Conservation (phyloP, 2,797 vertebrate species). For the Cryptoblepharus egeriae region DNA sequence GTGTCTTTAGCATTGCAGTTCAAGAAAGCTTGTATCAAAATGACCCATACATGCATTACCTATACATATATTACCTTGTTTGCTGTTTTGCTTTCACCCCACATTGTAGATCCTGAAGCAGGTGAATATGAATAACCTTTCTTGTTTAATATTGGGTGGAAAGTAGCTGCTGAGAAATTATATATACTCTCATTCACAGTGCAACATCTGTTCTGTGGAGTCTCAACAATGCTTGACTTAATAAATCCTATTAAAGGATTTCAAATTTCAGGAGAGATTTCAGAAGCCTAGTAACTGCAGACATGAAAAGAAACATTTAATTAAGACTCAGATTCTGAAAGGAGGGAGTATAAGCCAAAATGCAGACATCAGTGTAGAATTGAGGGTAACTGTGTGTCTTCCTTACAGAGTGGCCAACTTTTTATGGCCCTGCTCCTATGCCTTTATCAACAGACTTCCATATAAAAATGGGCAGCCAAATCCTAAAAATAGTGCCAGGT, state of each 20-base stretch:
- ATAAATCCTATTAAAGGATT: constrained; percentile 19
- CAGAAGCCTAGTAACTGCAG: neutral
- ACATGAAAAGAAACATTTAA: constrained; percentile 14
- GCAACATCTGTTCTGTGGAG: no score
- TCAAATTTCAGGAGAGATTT: neutral
- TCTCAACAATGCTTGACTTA: constrained; percentile 4
- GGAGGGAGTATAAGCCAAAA: constrained; percentile 16
- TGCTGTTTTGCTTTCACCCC: neutral
- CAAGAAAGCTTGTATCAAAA: no score
- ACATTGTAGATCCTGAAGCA: neutral
- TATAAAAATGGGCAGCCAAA: neutral
- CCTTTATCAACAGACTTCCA: neutral
- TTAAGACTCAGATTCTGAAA: constrained; percentile 25
- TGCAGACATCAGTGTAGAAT: neutral
- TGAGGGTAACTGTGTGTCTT: neutral
- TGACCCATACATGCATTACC: neutral
- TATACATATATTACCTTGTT: neutral
- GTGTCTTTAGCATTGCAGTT: no score
- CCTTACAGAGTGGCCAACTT: neutral
- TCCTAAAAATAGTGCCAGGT: no score
- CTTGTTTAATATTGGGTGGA: neutral
- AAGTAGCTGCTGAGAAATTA: neutral
- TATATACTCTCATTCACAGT: neutral
- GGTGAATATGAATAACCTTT: neutral
- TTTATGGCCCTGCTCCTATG: neutral